phyloP scores from a whole-genome alignment of 2,113 vertebrate genomes.

The Helogale parvula region DNA sequence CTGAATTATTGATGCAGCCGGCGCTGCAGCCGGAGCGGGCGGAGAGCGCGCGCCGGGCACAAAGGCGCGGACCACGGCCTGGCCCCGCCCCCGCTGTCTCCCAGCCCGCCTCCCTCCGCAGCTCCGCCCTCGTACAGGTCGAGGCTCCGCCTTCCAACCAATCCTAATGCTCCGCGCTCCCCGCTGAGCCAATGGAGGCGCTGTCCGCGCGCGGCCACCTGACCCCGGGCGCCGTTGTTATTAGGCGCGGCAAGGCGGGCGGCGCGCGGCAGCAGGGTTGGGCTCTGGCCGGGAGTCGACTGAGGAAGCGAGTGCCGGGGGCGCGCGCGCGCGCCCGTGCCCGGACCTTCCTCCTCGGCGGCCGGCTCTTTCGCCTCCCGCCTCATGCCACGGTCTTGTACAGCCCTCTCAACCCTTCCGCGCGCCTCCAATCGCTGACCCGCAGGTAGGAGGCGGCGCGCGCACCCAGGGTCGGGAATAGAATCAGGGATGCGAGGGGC shows the following conservation, averaged over 20 bases:
- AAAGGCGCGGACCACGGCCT: conserved; percentile 86
- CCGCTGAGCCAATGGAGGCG: conserved; percentile 77
- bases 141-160: conserved; percentile 69
- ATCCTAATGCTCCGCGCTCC: conserved; percentile 75
- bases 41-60: conserved; percentile 84
- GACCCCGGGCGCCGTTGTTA: conserved; percentile 80
- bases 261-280: conserved; percentile 72
- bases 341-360: neutral
- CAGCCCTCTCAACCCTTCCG: neutral
- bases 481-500: neutral
- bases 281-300: conserved; percentile 64
- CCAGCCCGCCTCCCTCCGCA: conserved; percentile 77
- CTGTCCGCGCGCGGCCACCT: conserved; percentile 81
- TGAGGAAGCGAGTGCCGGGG: neutral
- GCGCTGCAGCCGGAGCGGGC: conserved; percentile 83
- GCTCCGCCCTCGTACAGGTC: conserved; percentile 66
- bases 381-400: neutral
- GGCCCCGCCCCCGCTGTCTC: conserved; percentile 68
- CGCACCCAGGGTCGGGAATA: neutral
- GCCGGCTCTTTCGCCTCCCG: neutral
- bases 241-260: conserved; percentile 79
- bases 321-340: neutral
- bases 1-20: conserved; percentile 92
- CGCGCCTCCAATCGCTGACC: conserved; percentile 5
- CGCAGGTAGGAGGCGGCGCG: conserved; percentile 65